Conservation (phyloP, 2,888 invertebrate species). For the Nasonia oneida region DNA sequence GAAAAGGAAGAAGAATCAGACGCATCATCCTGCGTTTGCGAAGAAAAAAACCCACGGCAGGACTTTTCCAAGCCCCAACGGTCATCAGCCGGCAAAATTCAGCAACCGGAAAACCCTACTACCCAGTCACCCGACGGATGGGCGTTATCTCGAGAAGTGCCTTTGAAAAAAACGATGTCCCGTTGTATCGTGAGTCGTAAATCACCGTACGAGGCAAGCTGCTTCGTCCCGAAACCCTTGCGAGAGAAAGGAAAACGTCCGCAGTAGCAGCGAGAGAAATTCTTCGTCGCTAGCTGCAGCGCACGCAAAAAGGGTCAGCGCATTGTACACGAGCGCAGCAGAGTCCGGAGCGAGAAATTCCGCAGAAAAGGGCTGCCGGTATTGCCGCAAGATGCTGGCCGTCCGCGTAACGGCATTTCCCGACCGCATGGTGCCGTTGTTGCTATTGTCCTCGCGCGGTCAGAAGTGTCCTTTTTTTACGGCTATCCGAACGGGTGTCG, state of each 20-base stretch:
- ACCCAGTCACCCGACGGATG: not conserved
- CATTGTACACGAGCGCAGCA: no score
- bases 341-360: constrained; percentile 46
- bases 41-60: no score
- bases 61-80: not conserved
- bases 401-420: constrained; percentile 70
- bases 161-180: constrained; percentile 28
- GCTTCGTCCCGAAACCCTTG: constrained; percentile 23
- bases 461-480: constrained; percentile 69
- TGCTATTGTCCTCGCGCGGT: constrained; percentile 47
- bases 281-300: constrained; percentile 17
- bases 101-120: not conserved
- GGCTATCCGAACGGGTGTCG: constrained; percentile 72
- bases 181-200: constrained; percentile 61
- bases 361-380: constrained; percentile 65
- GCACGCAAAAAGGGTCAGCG: constrained; percentile 57
- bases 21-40: no score
- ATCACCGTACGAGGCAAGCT: constrained; percentile 54
- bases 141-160: constrained; percentile 31
- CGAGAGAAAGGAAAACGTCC: constrained; percentile 24
- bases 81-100: not conserved
- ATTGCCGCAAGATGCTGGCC: constrained; percentile 65
- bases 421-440: constrained; percentile 63
- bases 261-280: constrained; percentile 52
- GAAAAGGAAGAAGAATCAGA: no score